These are phyloP conservation scores for Catocala nupta DNA, from an alignment of 2,888 invertebrate species.

Conservation along the genomic window DNA sequence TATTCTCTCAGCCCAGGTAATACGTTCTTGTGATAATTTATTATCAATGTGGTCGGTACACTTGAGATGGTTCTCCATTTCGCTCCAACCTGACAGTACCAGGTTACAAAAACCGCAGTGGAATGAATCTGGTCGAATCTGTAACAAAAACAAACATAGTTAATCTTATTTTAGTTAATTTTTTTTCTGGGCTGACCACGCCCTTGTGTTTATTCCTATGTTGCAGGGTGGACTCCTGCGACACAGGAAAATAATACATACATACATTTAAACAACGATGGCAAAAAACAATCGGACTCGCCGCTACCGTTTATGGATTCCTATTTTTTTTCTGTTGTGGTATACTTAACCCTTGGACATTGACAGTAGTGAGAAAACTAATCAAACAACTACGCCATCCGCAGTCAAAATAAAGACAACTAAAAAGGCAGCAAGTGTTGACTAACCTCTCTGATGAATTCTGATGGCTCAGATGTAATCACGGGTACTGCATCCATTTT, in stretches of 20 bases:
- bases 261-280: too few species aligned
- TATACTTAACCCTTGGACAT: too few species aligned
- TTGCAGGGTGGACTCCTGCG: too few species aligned
- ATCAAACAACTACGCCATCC: too few species aligned
- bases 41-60: constrained; percentile 38
- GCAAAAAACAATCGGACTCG: too few species aligned
- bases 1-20: too few species aligned
- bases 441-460: constrained; percentile 47
- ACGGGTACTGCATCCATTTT: constrained; percentile 11
- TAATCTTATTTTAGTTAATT: background rate
- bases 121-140: constrained; percentile 57
- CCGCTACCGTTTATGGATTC: too few species aligned
- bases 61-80: constrained; percentile 52
- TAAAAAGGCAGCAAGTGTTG: too few species aligned
- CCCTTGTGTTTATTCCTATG: background rate
- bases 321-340: too few species aligned
- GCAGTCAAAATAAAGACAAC: too few species aligned
- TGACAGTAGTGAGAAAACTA: too few species aligned
- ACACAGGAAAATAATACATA: too few species aligned
- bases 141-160: constrained; percentile 5
- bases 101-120: constrained; percentile 68
- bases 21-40: background rate
- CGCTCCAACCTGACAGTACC: constrained; percentile 40
- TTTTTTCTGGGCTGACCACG: background rate
- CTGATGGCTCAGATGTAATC: constrained; percentile 23